A percentile compares a stretch with the other conserved stretches of the same genome.
phyloP scores from a whole-genome alignment of 2,888 invertebrate species.

The Seira musarum region DNA sequence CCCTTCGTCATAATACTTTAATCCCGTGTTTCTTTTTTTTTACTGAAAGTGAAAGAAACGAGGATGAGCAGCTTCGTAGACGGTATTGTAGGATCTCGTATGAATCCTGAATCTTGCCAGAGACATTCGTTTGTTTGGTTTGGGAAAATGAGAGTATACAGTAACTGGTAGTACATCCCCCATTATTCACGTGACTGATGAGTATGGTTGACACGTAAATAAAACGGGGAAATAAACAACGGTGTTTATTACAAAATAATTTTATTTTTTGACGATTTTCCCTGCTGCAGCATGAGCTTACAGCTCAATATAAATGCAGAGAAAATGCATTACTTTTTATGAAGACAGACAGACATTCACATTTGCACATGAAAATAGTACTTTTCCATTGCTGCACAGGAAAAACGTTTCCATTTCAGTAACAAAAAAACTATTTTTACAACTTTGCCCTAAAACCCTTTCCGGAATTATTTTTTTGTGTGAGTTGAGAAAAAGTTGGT shows the following conservation, averaged over 20 bases:
- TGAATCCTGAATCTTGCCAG: too few relatives aligned
- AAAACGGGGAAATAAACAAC: constrained; percentile 1
- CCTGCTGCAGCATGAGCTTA: not conserved
- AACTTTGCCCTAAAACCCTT: too few relatives aligned
- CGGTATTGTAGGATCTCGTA: not conserved
- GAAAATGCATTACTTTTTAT: not conserved
- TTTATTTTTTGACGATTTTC: not conserved
- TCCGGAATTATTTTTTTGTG: too few relatives aligned
- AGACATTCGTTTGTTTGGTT: too few relatives aligned
- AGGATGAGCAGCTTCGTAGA: too few relatives aligned
- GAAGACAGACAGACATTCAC: not conserved
- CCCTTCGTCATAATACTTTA: constrained; percentile 48
- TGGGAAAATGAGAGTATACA: not conserved
- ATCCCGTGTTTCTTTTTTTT: constrained; percentile 30
- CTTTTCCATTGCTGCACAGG: not conserved
- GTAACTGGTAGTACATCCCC: not conserved
- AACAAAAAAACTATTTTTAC: too few relatives aligned
- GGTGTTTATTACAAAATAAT: constrained; percentile 4
- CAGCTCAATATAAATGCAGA: not conserved
- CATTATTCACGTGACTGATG: not conserved
- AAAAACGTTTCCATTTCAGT: too few relatives aligned
- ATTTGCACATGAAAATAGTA: not conserved
- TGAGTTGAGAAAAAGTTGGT: too few relatives aligned
- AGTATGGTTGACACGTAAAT: constrained; percentile 1
- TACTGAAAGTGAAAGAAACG: not conserved